Conservation (phyloP, 2,797 vertebrate genomes). For the Acipenser transmontanus region DNA sequence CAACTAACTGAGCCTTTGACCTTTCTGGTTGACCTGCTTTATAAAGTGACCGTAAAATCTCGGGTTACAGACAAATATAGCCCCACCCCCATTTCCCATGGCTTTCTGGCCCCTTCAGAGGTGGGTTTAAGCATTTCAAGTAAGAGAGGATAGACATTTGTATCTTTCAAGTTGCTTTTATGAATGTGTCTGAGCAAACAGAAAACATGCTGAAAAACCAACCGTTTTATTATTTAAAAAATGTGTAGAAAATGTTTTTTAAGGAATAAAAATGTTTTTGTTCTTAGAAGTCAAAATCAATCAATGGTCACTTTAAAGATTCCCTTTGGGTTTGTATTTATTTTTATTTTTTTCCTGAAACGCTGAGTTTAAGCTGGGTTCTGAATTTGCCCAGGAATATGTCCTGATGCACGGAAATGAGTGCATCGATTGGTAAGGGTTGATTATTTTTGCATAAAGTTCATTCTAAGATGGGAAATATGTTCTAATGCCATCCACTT, state of each 20-base stretch:
- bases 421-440: slow-evolving; percentile 20
- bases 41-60: slow-evolving; percentile 49
- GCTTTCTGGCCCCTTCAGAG: not conserved
- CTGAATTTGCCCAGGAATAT: not conserved
- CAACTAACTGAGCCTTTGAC: slow-evolving; percentile 46
- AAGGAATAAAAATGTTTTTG: too few species aligned
- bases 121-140: not conserved
- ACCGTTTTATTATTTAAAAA: too few species aligned
- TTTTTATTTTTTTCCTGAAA: not conserved
- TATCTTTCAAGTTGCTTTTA: not conserved
- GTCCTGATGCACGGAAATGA: slow-evolving; percentile 16
- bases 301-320: not conserved
- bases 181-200: not conserved
- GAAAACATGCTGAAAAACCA: not conserved
- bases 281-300: not conserved
- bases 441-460: slow-evolving; percentile 24
- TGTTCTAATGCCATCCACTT: slow-evolving; percentile 6
- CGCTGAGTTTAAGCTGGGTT: not conserved
- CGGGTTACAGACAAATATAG: slow-evolving; percentile 48
- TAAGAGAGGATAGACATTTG: too few species aligned
- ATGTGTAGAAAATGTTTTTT: too few species aligned
- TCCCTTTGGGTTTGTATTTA: not conserved
- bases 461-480: slow-evolving; percentile 17
- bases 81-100: slow-evolving; percentile 26
- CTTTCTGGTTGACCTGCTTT: slow-evolving; percentile 43